A percentile compares a stretch with the other conserved stretches of the same genome.
These are phyloP conservation scores for Hemichromis elongatus DNA, from an alignment of 2,113 vertebrate species.

Conservation along the genomic window DNA sequence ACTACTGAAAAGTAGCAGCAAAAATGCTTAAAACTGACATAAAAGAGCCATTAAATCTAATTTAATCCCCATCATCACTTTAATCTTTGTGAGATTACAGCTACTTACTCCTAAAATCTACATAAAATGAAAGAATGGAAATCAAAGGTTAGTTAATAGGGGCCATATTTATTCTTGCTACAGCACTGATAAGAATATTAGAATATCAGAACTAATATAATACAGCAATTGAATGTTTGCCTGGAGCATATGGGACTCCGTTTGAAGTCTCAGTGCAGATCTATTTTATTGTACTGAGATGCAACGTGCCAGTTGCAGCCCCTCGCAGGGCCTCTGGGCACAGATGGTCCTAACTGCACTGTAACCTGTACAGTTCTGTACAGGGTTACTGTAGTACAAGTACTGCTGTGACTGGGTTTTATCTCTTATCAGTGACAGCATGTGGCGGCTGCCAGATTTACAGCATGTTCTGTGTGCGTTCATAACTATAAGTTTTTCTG, in stretches of 20 bases:
- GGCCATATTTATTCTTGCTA: neutral
- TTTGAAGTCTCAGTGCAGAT: neutral
- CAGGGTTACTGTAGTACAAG: constrained; percentile 56
- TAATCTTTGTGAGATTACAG: neutral
- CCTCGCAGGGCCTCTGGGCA: constrained; percentile 28
- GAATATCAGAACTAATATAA: neutral
- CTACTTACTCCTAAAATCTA: neutral
- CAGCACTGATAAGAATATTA: neutral
- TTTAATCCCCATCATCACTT: neutral
- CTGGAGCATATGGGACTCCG: neutral
- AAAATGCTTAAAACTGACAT: neutral
- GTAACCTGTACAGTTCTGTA: neutral
- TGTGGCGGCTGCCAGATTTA: neutral
- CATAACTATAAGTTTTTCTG: neutral
- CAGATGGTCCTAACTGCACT: constrained; percentile 26
- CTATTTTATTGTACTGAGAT: neutral
- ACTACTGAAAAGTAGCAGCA: neutral
- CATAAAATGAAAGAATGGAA: neutral
- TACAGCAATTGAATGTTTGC: neutral
- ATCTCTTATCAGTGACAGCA: neutral
- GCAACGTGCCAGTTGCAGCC: neutral
- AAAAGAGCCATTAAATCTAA: neutral
- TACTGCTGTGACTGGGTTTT: neutral
- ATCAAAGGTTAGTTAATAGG: neutral
- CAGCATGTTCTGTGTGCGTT: neutral